phyloP scores from a whole-genome alignment of 2,113 vertebrate genomes.

The Albula goreensis region DNA sequence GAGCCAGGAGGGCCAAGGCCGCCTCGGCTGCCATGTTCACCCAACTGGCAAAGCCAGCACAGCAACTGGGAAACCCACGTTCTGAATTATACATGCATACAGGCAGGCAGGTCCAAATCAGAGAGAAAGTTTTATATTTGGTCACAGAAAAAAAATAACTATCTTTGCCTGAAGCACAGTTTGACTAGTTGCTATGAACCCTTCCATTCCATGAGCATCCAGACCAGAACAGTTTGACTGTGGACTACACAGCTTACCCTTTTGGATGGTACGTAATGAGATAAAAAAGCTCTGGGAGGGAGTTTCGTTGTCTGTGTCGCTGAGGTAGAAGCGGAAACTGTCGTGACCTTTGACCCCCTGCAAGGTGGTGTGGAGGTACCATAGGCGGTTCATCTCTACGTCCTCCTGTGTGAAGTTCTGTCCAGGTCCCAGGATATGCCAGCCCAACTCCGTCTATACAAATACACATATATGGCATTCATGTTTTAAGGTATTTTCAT shows the following conservation, averaged over 20 bases:
- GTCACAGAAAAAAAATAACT: not conserved
- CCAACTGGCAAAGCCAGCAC: slow-evolving; percentile 56
- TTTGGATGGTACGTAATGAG: slow-evolving; percentile 52
- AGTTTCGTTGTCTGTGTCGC: slow-evolving; percentile 59
- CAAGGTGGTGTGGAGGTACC: slow-evolving; percentile 55
- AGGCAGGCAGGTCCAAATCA: not conserved
- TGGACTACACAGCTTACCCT: slow-evolving; percentile 52
- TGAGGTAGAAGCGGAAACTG: slow-evolving; percentile 69
- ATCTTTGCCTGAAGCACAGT: too few relatives aligned
- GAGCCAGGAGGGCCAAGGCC: slow-evolving; percentile 52
- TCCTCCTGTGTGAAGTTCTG: slow-evolving; percentile 70
- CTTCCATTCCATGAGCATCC: not conserved
- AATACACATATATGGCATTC: not conserved
- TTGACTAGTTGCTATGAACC: not conserved
- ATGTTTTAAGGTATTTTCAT: not conserved
- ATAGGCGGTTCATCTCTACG: slow-evolving; percentile 68
- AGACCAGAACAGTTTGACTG: not conserved
- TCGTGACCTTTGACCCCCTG: slow-evolving; percentile 56
- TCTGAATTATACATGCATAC: slow-evolving; percentile 59
- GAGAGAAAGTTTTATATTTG: not conserved
- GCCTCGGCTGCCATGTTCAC: slow-evolving; percentile 45
- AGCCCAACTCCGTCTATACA: slow-evolving; percentile 53
- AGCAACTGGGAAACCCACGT: slow-evolving; percentile 22
- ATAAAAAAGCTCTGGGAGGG: slow-evolving; percentile 62
- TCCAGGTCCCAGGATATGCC: slow-evolving; percentile 51